phyloP scores from a whole-genome alignment of 2,113 vertebrate genomes.

The Aepyceros melampus region DNA sequence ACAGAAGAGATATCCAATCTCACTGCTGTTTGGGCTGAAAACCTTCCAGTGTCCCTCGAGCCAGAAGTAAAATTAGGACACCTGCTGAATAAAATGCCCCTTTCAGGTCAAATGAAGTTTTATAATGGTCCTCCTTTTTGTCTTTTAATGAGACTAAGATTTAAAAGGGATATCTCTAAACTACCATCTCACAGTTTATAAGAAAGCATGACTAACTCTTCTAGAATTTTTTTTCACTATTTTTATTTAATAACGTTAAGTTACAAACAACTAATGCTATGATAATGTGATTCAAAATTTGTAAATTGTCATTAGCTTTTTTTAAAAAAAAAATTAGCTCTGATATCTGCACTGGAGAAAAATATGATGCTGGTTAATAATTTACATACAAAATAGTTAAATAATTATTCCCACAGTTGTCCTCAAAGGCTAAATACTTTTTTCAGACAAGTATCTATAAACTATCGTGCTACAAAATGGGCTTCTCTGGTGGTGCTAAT shows the following conservation, averaged over 20 bases:
- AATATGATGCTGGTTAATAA: conserved; percentile 37
- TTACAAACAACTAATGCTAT: conserved; percentile 25
- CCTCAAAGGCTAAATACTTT: conserved; percentile 63
- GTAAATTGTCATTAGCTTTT: conserved; percentile 37
- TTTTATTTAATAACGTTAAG: conserved; percentile 46
- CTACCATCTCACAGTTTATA: neutral
- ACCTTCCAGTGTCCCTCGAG: neutral
- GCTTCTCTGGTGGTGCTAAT: neutral
- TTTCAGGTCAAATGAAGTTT: neutral
- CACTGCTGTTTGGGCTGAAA: conserved; percentile 30
- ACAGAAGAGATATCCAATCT: neutral
- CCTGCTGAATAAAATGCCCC: neutral
- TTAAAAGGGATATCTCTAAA: neutral
- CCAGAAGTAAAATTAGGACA: neutral
- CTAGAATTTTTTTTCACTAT: conserved; percentile 1
- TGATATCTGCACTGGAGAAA: conserved; percentile 43
- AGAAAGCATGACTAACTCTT: conserved; percentile 37
- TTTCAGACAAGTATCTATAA: conserved; percentile 66
- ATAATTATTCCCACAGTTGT: conserved; percentile 55
- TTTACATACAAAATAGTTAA: conserved; percentile 62
- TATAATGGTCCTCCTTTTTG: neutral
- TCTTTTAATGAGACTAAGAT: neutral
- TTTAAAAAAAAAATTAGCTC: neutral
- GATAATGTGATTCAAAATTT: conserved; percentile 51
- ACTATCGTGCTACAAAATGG: conserved; percentile 26